Evolutionary conservation across 92 coral and sea anemone genomes (phyloP).

Genomic region (Muricea muricata): DNA sequence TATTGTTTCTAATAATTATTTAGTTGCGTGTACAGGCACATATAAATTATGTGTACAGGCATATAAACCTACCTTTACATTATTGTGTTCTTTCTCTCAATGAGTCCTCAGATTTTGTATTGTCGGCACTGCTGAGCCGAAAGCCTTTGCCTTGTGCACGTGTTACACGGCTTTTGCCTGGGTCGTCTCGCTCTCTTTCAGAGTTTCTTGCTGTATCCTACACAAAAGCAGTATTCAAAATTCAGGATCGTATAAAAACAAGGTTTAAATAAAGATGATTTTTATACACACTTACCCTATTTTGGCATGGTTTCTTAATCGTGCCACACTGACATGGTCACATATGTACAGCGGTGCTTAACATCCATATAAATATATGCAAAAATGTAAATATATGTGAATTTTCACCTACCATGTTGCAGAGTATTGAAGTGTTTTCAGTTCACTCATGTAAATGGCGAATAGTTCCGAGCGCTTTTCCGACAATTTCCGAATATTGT

Average conservation of each 20-base stretch:
- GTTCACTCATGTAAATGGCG: neutral
- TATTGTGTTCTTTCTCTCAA: neutral
- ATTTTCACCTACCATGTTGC: neutral
- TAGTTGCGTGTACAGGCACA: neutral
- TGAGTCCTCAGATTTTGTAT: neutral
- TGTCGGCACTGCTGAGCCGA: neutral
- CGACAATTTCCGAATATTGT: neutral
- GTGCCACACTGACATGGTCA: constrained; percentile 28
- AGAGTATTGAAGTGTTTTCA: neutral
- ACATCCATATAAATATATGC: neutral
- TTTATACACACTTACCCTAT: constrained; percentile 31
- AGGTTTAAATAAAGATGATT: neutral
- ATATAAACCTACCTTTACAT: neutral
- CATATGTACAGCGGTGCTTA: no score
- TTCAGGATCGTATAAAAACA: neutral
- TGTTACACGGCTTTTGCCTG: neutral
- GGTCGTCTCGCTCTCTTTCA: neutral
- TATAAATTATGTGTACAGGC: neutral
- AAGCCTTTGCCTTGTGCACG: constrained; percentile 17
- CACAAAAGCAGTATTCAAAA: neutral
- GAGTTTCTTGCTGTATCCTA: neutral
- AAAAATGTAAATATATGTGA: neutral
- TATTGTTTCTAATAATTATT: neutral
- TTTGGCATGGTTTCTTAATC: constrained; percentile 41
- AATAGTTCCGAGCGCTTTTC: neutral